Conservation (phyloP, 2,113 vertebrate species). For the Syngnathoides biaculeatus region DNA sequence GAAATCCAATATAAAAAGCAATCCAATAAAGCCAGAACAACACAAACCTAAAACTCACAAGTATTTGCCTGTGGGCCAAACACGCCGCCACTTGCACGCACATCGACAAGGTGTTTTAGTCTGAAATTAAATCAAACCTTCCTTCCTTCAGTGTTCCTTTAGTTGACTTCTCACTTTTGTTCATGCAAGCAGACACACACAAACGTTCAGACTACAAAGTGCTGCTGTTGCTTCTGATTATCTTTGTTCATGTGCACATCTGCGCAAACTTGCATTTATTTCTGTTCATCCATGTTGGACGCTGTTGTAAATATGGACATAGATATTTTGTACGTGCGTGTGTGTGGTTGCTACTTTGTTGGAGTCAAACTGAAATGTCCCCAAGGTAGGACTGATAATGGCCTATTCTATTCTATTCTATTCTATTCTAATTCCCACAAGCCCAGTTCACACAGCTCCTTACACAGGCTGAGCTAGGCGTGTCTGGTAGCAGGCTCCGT, state of each 20-base stretch:
- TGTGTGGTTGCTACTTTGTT: neutral
- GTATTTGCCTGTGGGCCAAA: slow-evolving; percentile 21
- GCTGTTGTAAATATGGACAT: neutral
- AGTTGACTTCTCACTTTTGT: slow-evolving; percentile 6
- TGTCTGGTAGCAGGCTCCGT: slow-evolving; percentile 58
- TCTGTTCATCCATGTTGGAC: neutral
- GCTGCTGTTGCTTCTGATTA: neutral
- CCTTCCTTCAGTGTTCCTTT: slow-evolving; percentile 13
- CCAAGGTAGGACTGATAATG: neutral
- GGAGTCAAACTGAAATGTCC: neutral
- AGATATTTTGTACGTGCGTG: too few relatives aligned
- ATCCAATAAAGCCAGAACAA: slow-evolving; percentile 25
- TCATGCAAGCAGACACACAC: slow-evolving; percentile 13
- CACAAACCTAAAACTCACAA: slow-evolving; percentile 20
- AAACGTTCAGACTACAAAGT: neutral
- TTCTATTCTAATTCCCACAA: neutral
- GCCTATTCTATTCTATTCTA: neutral
- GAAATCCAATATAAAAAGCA: slow-evolving; percentile 5
- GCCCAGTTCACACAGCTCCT: slow-evolving; percentile 13
- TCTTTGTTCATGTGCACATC: neutral
- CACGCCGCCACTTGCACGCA: neutral
- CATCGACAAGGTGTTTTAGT: slow-evolving; percentile 7
- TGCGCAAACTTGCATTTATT: neutral
- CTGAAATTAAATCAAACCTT: slow-evolving; percentile 1
- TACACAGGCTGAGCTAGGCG: slow-evolving; percentile 53